Percentiles rank a stretch among this genome's conserved stretches.
Evolutionary conservation across 2,888 invertebrate genomes (phyloP).

Genomic region (Stramonita haemastoma): DNA sequence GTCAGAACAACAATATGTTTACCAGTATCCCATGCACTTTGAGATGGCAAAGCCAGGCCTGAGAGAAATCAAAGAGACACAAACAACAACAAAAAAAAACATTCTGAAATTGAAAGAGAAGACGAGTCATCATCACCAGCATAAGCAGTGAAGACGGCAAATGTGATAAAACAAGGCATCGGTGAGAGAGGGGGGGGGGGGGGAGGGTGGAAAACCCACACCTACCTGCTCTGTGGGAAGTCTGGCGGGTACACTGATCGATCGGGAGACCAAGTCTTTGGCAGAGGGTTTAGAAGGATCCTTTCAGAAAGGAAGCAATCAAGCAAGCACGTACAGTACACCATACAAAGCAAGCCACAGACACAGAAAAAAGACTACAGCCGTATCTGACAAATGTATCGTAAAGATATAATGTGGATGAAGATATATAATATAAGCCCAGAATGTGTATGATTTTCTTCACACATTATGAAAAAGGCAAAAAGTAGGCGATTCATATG

Average conservation of each 20-base stretch:
- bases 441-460: neutral
- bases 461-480: neutral
- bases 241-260: constrained; percentile 52
- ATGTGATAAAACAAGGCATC: constrained; percentile 8
- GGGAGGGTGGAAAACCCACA: constrained; percentile 19
- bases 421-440: neutral
- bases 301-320: constrained; percentile 40
- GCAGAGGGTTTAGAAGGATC: constrained; percentile 41
- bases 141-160: neutral
- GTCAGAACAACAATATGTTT: too few species aligned
- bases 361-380: neutral
- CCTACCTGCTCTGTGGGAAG: constrained; percentile 53
- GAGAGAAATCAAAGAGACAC: too few species aligned
- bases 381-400: neutral
- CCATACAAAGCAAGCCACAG: constrained; percentile 18
- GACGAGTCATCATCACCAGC: neutral
- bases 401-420: neutral
- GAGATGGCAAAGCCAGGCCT: too few species aligned
- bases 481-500: too few species aligned
- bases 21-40: too few species aligned
- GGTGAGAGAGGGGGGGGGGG: constrained; percentile 19
- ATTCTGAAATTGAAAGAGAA: neutral
- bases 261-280: constrained; percentile 53
- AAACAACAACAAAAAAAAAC: too few species aligned
- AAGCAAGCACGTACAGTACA: constrained; percentile 26